phyloP scores from a whole-genome alignment of 2,797 vertebrate species.

The Crax fasciolata region DNA sequence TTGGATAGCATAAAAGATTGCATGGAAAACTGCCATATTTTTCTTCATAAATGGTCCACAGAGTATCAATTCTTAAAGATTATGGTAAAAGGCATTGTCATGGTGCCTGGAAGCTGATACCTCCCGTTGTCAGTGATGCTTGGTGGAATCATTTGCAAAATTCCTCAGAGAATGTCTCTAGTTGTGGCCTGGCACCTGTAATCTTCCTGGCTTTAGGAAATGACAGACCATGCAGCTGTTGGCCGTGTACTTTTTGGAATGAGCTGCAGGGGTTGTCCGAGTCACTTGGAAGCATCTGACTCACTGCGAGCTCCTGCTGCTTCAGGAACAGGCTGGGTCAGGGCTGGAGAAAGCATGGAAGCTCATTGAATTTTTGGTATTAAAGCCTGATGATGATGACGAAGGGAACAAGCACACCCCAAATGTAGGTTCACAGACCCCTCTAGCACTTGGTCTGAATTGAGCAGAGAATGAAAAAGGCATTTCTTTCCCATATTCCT shows the following conservation, averaged over 20 bases:
- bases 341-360: background rate
- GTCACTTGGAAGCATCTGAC: background rate
- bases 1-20: background rate
- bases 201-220: background rate
- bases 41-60: background rate
- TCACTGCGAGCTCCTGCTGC: background rate
- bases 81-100: background rate
- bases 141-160: background rate
- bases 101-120: background rate
- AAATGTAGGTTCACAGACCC: background rate
- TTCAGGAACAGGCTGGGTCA: background rate
- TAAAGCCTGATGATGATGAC: background rate
- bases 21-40: background rate
- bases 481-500: background rate
- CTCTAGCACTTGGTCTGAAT: background rate
- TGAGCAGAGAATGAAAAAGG: background rate
- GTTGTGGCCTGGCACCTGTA: background rate
- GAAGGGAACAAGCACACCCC: background rate
- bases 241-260: accelerated
- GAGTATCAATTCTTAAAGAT: background rate
- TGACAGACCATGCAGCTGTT: accelerated
- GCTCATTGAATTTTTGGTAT: background rate
- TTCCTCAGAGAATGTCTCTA: background rate
- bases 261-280: background rate
- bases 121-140: background rate